Percentiles rank a stretch among this genome's conserved stretches.
Conservation (phyloP, 2,888 invertebrate species). For the Eupithecia exiguata region DNA sequence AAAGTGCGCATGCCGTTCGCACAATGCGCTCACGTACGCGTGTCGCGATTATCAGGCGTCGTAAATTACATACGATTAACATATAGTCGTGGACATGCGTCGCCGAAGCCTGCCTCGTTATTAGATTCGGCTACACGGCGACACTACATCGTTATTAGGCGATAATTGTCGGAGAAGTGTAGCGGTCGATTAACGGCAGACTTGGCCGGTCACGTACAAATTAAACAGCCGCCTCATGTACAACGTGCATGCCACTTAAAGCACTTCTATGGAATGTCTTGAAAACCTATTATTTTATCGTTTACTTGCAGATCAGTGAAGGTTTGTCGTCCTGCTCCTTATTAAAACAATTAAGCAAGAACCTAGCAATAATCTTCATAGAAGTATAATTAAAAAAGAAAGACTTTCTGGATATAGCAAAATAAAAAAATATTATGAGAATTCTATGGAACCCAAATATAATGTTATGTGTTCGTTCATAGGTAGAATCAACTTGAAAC, state of each 20-base stretch:
- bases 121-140: slow-evolving; percentile 75
- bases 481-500: slow-evolving; percentile 38
- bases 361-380: too few relatives aligned
- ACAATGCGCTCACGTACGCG: slow-evolving; percentile 79
- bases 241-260: slow-evolving; percentile 53
- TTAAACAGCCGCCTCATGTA: slow-evolving; percentile 60
- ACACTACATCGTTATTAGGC: slow-evolving; percentile 76
- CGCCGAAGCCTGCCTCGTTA: slow-evolving; percentile 67
- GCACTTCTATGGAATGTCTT: slow-evolving; percentile 42
- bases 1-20: slow-evolving; percentile 61
- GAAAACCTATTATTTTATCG: slow-evolving; percentile 44
- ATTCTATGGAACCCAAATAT: neutral
- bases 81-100: slow-evolving; percentile 75
- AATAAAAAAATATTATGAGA: neutral
- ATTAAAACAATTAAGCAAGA: slow-evolving; percentile 1
- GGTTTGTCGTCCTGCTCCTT: neutral
- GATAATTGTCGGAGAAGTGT: slow-evolving; percentile 78
- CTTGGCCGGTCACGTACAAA: slow-evolving; percentile 61
- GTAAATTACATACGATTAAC: slow-evolving; percentile 81
- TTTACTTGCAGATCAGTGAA: slow-evolving; percentile 23
- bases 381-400: too few relatives aligned
- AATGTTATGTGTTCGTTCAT: neutral
- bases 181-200: slow-evolving; percentile 81
- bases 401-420: neutral
- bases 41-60: slow-evolving; percentile 80